Conservation (phyloP, 2,888 invertebrate species). For the Acanthosepion pharaonis region DNA sequence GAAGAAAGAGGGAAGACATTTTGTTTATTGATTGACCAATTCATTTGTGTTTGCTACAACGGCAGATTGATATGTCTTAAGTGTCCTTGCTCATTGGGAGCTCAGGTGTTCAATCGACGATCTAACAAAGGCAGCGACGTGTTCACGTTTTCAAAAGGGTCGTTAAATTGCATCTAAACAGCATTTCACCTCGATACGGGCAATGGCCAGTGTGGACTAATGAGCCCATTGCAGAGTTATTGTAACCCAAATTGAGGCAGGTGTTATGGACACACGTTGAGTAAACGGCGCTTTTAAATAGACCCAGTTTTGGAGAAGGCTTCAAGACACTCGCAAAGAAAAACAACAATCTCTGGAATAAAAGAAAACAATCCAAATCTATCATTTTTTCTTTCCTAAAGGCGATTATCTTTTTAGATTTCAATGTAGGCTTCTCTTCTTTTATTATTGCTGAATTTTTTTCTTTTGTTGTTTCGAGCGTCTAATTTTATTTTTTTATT, state of each 20-base stretch:
- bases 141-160: background rate
- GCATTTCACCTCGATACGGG: background rate
- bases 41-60: background rate
- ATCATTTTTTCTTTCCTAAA: background rate
- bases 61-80: background rate
- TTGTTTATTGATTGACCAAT: background rate
- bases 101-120: background rate
- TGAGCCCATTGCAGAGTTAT: background rate
- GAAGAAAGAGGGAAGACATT: background rate
- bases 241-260: background rate
- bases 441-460: background rate
- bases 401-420: conserved; percentile 18
- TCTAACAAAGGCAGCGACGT: background rate
- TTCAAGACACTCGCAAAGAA: background rate
- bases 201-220: background rate
- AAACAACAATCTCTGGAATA: background rate
- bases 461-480: background rate
- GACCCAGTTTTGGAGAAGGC: background rate
- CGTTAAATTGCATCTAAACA: background rate
- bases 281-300: background rate
- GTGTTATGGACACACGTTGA: conserved; percentile 33
- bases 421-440: background rate
- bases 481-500: background rate
- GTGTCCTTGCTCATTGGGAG: background rate
- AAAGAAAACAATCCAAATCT: background rate